Conservation (phyloP, 2,888 invertebrate genomes). For the Auanema sp. region DNA sequence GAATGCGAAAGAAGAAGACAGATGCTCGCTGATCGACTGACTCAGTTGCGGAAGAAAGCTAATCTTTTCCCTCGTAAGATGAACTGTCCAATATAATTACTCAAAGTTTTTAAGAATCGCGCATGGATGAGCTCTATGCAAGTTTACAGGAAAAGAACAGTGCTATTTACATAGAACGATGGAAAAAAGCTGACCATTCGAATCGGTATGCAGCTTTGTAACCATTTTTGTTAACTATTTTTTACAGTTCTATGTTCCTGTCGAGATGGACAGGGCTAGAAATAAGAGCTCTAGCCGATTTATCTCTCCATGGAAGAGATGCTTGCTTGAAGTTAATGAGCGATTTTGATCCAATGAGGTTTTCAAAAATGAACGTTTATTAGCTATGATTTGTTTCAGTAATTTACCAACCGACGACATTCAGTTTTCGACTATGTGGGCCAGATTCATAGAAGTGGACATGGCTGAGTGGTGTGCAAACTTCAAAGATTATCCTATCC, state of each 20-base stretch:
- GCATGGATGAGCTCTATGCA: conserved; percentile 80
- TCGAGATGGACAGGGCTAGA: conserved; percentile 75
- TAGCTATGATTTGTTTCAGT: conserved; percentile 6
- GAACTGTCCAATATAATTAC: conserved; percentile 2
- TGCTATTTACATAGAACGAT: conserved; percentile 88
- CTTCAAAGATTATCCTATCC: conserved; percentile 90
- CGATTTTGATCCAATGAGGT: conserved; percentile 75
- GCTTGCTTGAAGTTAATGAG: conserved; percentile 77
- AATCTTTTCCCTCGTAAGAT: conserved; percentile 72
- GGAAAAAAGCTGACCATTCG: conserved; percentile 29
- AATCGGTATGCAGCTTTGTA: background rate
- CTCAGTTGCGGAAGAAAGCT: conserved; percentile 80
- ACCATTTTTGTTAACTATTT: background rate
- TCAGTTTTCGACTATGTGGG: conserved; percentile 78
- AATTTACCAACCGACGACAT: conserved; percentile 23
- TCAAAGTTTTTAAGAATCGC: conserved; percentile 63
- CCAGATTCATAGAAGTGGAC: conserved; percentile 80
- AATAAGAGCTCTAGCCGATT: conserved; percentile 81
- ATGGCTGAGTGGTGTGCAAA: conserved; percentile 84
- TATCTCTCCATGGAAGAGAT: conserved; percentile 79
- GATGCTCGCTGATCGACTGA: conserved; percentile 83
- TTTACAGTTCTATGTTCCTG: conserved; percentile 76
- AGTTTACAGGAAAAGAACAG: conserved; percentile 86
- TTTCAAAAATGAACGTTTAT: background rate
- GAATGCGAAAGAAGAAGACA: conserved; percentile 87